These are phyloP conservation scores for Dasypolia templi DNA, from an alignment of 2,888 invertebrate species.

Conservation along the genomic window DNA sequence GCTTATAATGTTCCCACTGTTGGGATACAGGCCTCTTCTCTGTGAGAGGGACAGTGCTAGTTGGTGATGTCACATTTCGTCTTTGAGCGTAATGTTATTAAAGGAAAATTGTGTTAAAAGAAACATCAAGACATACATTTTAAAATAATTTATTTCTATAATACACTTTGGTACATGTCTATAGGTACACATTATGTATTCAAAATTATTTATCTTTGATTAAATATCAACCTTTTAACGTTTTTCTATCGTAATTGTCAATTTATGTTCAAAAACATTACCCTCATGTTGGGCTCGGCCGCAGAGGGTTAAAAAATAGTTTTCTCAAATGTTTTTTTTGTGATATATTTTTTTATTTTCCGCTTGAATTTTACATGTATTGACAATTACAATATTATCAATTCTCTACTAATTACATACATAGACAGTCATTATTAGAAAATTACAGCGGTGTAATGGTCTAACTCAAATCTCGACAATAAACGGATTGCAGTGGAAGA, in stretches of 20 bases:
- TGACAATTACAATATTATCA: conserved; percentile 25
- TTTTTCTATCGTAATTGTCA: conserved; percentile 17
- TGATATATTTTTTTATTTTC: background rate
- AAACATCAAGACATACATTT: conserved; percentile 65
- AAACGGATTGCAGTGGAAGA: background rate
- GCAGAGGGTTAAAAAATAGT: background rate
- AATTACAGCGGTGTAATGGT: background rate
- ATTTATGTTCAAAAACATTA: conserved; percentile 6
- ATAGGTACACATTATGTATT: conserved; percentile 68
- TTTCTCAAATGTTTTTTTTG: background rate
- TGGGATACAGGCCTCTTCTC: too few species aligned
- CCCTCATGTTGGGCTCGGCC: background rate
- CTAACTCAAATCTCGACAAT: background rate
- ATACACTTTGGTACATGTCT: conserved; percentile 77
- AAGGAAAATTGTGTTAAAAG: background rate
- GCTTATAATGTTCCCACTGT: too few species aligned
- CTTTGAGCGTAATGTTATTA: background rate
- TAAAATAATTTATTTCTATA: conserved; percentile 77
- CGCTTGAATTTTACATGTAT: background rate
- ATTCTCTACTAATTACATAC: conserved; percentile 11
- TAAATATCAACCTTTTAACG: conserved; percentile 55
- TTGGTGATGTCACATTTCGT: background rate
- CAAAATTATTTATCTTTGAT: conserved; percentile 57
- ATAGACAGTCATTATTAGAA: conserved; percentile 18
- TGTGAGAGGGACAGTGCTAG: background rate